phyloP scores from a whole-genome alignment of 2,797 vertebrate species.

The Coranthus polyacanthus region DNA sequence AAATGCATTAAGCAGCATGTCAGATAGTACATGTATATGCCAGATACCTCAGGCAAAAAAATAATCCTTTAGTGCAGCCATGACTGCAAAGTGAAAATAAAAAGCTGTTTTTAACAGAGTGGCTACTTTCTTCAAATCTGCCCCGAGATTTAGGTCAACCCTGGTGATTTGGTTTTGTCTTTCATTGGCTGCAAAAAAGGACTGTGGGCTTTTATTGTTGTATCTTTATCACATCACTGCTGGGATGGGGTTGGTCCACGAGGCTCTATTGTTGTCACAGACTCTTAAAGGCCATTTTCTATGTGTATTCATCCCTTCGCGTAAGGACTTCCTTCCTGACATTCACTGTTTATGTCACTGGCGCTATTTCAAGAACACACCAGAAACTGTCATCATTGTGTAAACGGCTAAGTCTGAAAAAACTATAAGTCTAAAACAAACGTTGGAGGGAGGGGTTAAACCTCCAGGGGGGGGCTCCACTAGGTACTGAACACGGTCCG shows the following conservation, averaged over 20 bases:
- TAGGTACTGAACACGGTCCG: background rate
- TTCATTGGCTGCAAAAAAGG: background rate
- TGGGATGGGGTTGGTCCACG: constrained; percentile 20
- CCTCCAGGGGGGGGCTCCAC: too few relatives aligned
- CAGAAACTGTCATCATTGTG: constrained; percentile 37
- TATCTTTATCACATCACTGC: constrained; percentile 33
- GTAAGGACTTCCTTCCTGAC: constrained; percentile 73
- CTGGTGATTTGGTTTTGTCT: constrained; percentile 24
- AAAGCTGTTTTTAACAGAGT: constrained; percentile 11
- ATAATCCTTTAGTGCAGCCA: background rate
- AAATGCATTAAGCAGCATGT: constrained; percentile 4
- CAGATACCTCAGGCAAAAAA: too few relatives aligned
- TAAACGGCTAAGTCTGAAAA: constrained; percentile 17
- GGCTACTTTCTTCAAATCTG: constrained; percentile 23
- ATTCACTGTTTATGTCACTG: constrained; percentile 67
- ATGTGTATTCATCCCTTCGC: constrained; percentile 41
- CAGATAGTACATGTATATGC: too few relatives aligned
- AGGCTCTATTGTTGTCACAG: constrained; percentile 62
- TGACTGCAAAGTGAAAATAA: too few relatives aligned
- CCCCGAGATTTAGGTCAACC: too few relatives aligned
- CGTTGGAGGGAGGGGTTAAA: constrained; percentile 13
- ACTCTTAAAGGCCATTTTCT: constrained; percentile 53
- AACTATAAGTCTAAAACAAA: constrained; percentile 24
- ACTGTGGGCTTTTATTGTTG: constrained; percentile 29
- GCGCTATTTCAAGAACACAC: constrained; percentile 66